These are phyloP conservation scores for Mamestra brassicae DNA, from an alignment of 2,888 invertebrate species.

Conservation along the genomic window DNA sequence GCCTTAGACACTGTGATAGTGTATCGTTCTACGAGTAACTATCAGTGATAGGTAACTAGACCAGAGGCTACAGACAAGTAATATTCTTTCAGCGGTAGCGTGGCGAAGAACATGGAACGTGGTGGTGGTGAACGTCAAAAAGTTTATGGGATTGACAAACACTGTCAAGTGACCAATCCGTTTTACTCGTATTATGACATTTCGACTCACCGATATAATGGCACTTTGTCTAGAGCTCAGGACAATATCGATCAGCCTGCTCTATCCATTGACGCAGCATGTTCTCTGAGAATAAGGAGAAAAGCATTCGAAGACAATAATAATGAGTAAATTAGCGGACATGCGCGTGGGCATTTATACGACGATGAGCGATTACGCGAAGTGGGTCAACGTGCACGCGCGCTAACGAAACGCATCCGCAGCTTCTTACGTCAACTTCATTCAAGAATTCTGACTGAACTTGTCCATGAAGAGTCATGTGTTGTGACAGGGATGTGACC, in stretches of 20 bases:
- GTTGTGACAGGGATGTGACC: background rate
- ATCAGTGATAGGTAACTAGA: too few relatives aligned
- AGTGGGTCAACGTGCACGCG: conserved; percentile 44
- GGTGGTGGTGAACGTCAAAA: too few relatives aligned
- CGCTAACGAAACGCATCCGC: conserved; percentile 48
- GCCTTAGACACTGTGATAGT: background rate
- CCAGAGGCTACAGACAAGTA: background rate
- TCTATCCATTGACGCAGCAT: background rate
- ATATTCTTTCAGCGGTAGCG: too few relatives aligned
- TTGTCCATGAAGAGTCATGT: background rate
- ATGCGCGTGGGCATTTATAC: conserved; percentile 34
- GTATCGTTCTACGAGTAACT: too few relatives aligned
- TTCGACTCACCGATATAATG: too few relatives aligned
- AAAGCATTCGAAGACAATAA: background rate
- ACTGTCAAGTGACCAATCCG: too few relatives aligned
- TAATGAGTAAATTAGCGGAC: conserved; percentile 9
- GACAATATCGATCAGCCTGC: too few relatives aligned
- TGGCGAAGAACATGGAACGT: too few relatives aligned
- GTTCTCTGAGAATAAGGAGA: background rate
- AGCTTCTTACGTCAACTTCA: background rate
- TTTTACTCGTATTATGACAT: too few relatives aligned
- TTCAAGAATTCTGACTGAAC: conserved; percentile 13
- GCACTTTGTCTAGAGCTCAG: too few relatives aligned
- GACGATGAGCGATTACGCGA: conserved; percentile 20
- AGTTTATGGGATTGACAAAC: too few relatives aligned